These are phyloP conservation scores for Scrobipalpa costella DNA, from an alignment of 2,888 invertebrate species.

Conservation along the genomic window DNA sequence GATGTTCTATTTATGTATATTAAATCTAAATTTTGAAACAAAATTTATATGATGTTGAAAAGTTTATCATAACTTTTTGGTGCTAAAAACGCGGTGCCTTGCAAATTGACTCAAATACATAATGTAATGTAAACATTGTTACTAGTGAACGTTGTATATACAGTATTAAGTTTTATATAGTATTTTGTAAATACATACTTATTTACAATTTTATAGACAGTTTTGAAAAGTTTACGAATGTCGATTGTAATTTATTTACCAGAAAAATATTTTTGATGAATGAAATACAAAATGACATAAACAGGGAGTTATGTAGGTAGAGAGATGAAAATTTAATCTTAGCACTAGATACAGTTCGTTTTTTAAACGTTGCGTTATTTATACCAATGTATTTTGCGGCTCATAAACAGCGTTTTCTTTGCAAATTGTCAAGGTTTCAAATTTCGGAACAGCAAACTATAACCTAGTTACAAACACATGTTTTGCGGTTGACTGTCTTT, in stretches of 20 bases:
- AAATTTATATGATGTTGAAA: neutral
- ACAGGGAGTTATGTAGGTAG: too few species aligned
- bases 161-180: slow-evolving; percentile 44
- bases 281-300: neutral
- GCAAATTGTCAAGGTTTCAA: too few species aligned
- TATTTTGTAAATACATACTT: slow-evolving; percentile 51
- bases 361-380: too few species aligned
- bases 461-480: too few species aligned
- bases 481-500: too few species aligned
- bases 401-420: too few species aligned
- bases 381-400: too few species aligned
- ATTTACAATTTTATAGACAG: slow-evolving; percentile 6
- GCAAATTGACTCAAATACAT: slow-evolving; percentile 43
- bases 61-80: slow-evolving; percentile 36
- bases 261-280: neutral
- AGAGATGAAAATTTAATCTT: too few species aligned
- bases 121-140: slow-evolving; percentile 21
- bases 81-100: slow-evolving; percentile 56
- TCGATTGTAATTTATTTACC: neutral
- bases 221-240: neutral
- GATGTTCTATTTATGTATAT: too few species aligned
- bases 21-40: neutral
- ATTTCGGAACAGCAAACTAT: too few species aligned
- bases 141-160: slow-evolving; percentile 41
- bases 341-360: too few species aligned